Evolutionary conservation across 2,797 vertebrate genomes (phyloP).

Genomic region (Numenius phaeopus): DNA sequence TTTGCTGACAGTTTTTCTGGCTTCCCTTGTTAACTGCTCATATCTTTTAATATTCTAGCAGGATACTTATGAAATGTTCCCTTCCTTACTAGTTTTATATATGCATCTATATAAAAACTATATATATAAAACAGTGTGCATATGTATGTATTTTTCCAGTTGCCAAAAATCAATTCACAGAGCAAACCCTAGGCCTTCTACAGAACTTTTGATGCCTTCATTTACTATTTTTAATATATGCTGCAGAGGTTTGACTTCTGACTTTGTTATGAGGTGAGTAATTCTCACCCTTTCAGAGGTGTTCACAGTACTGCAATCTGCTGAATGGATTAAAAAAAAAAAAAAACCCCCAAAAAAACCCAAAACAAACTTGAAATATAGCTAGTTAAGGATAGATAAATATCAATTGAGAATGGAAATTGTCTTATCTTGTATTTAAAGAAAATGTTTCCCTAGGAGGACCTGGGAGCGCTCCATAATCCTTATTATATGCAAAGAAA

Average conservation of each 20-base stretch:
- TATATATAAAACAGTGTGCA: background rate
- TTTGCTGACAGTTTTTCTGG: background rate
- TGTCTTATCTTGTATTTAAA: background rate
- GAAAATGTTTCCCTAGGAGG: background rate
- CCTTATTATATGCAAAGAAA: background rate
- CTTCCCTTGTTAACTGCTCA: background rate
- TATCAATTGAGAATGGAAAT: background rate
- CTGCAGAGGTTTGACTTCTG: constrained; percentile 2
- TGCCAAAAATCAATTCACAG: constrained; percentile 28
- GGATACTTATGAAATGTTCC: constrained; percentile 16
- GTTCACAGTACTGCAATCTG: background rate
- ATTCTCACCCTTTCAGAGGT: constrained; percentile 26
- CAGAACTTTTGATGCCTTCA: background rate
- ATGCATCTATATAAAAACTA: background rate
- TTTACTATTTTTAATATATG: constrained; percentile 30
- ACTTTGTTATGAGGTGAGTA: constrained; percentile 10
- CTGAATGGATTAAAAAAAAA: background rate
- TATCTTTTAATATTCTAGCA: constrained; percentile 17
- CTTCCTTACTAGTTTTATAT: constrained; percentile 10
- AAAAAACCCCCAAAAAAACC: background rate
- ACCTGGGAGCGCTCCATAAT: background rate
- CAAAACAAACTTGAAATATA: too few species aligned
- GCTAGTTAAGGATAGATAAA: background rate
- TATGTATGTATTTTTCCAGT: constrained; percentile 19
- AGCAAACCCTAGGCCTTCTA: background rate